Conservation (phyloP, 1,140 invertebrate genomes). For the Pomacea maculata region DNA sequence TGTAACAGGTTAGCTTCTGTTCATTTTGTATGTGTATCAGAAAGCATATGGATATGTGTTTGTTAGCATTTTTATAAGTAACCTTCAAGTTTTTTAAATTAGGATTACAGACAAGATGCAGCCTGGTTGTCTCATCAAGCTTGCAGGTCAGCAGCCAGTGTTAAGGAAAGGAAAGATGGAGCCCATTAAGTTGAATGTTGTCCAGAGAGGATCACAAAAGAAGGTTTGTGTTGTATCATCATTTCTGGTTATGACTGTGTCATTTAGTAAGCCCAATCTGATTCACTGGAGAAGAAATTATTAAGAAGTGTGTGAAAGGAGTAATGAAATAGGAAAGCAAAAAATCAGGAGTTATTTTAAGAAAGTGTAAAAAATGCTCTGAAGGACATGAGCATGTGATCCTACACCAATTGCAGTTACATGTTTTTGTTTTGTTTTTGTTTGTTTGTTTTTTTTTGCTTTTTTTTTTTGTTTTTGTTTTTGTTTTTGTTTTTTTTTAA, state of each 20-base stretch:
- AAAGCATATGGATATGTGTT: background rate
- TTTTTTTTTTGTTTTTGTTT: background rate
- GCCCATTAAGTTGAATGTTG: slow-evolving; percentile 81
- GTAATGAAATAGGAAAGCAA: background rate
- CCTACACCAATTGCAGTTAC: background rate
- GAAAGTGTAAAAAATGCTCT: background rate
- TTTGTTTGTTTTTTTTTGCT: background rate
- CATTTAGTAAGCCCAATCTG: too few species aligned
- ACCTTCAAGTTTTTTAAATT: slow-evolving; percentile 33
- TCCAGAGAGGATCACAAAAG: slow-evolving; percentile 85
- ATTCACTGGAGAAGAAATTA: background rate
- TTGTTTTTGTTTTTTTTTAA: background rate
- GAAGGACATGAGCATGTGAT: background rate
- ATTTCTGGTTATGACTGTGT: too few species aligned
- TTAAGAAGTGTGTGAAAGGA: background rate
- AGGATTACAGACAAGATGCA: slow-evolving; percentile 80
- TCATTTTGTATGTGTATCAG: background rate
- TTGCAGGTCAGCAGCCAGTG: slow-evolving; percentile 70
- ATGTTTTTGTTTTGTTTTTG: background rate
- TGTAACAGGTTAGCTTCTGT: background rate
- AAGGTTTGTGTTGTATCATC: slow-evolving; percentile 72
- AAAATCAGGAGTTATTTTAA: background rate
- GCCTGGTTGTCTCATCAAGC: slow-evolving; percentile 76
- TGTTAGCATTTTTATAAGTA: background rate
- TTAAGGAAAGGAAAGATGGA: slow-evolving; percentile 80